These are phyloP conservation scores for Nerophis lumbriciformis DNA, from an alignment of 2,113 vertebrate species.

Conservation along the genomic window DNA sequence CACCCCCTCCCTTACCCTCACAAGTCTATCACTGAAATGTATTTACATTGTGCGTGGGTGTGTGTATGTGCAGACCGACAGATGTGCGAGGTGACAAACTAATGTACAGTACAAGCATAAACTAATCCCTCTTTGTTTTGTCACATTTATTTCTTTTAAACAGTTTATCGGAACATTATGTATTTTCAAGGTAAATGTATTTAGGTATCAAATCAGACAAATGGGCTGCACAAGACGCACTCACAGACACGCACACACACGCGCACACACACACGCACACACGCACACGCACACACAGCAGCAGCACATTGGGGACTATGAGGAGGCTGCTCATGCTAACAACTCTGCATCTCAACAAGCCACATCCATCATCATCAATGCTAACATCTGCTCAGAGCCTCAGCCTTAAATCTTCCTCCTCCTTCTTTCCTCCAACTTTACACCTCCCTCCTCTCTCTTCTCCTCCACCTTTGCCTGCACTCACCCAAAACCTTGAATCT, in stretches of 20 bases:
- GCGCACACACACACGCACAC: slow-evolving; percentile 39
- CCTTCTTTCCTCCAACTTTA: slow-evolving; percentile 20
- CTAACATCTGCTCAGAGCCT: slow-evolving; percentile 76
- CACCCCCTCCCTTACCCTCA: too few relatives aligned
- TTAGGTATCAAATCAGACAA: not conserved
- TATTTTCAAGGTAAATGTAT: too few relatives aligned
- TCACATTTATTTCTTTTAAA: not conserved
- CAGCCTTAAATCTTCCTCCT: slow-evolving; percentile 67
- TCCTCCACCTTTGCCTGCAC: slow-evolving; percentile 23
- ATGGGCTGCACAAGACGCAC: not conserved
- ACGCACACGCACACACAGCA: slow-evolving; percentile 28
- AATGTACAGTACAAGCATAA: too few relatives aligned
- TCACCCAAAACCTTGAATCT: slow-evolving; percentile 7
- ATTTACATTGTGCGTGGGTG: too few relatives aligned
- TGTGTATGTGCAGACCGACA: too few relatives aligned
- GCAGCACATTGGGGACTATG: slow-evolving; percentile 56
- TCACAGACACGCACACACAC: slow-evolving; percentile 15
- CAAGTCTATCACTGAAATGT: too few relatives aligned
- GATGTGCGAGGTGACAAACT: too few relatives aligned
- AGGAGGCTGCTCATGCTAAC: slow-evolving; percentile 69
- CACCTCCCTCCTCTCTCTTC: slow-evolving; percentile 20
- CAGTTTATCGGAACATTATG: too few relatives aligned
- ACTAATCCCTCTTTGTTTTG: too few relatives aligned
- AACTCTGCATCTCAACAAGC: slow-evolving; percentile 71
- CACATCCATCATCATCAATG: slow-evolving; percentile 77